Conservation (phyloP, 2,113 vertebrate species). For the Seriola dumerili region DNA sequence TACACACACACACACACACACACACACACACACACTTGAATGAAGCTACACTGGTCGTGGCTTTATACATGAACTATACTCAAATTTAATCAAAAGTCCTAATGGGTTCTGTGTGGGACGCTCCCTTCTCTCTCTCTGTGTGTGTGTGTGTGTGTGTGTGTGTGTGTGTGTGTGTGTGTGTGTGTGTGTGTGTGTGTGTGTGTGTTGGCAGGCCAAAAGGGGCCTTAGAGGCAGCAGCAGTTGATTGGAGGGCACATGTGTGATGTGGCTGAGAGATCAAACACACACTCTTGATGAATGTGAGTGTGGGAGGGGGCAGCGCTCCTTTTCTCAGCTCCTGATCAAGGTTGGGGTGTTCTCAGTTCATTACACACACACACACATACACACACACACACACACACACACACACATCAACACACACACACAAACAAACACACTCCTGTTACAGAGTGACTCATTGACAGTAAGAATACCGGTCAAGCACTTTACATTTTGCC, state of each 20-base stretch:
- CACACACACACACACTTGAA: constrained; percentile 47
- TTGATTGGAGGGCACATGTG: constrained; percentile 91
- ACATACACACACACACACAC: constrained; percentile 44
- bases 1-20: constrained; percentile 16
- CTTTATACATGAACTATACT: constrained; percentile 72
- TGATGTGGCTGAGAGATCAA: constrained; percentile 99
- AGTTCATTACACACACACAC: constrained; percentile 89
- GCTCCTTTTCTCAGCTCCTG: constrained; percentile 86
- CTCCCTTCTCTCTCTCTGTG: constrained; percentile 29
- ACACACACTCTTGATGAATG: constrained; percentile 94
- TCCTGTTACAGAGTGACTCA: constrained; percentile 38
- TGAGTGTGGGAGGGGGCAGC: constrained; percentile 85
- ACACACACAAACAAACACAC: constrained; percentile 23
- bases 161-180: constrained; percentile 37
- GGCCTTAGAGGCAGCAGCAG: constrained; percentile 86
- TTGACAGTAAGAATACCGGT: constrained; percentile 45
- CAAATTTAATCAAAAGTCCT: constrained; percentile 81
- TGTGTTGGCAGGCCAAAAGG: constrained; percentile 56
- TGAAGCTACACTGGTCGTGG: constrained; percentile 57
- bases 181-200: constrained; percentile 29
- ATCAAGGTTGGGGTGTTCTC: constrained; percentile 93
- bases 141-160: no score
- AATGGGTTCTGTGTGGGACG: constrained; percentile 73
- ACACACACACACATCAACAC: constrained; percentile 69
- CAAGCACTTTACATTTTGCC: constrained; percentile 34